Evolutionary conservation across 1,140 invertebrate species (phyloP).

Genomic region (Lamellibrachia luymesi): DNA sequence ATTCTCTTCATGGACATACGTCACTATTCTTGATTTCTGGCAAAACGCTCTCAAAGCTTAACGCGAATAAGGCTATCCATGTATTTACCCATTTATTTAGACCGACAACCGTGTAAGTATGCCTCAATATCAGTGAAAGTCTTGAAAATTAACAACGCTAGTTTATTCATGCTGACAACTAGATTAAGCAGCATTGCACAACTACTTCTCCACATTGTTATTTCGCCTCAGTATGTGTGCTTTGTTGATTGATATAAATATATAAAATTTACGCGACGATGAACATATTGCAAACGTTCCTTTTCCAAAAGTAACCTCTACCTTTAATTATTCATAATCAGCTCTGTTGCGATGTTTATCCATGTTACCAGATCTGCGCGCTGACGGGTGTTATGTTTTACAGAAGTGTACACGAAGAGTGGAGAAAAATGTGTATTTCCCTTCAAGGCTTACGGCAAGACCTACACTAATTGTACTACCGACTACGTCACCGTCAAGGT

Average conservation of each 20-base stretch:
- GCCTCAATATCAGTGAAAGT: neutral
- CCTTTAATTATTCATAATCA: no score
- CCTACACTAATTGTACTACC: neutral
- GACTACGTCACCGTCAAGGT: neutral
- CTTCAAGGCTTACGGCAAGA: neutral
- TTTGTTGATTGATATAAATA: no score
- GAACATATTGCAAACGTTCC: neutral
- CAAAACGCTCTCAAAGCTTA: neutral
- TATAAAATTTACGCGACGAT: neutral
- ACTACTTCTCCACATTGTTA: no score
- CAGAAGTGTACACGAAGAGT: neutral
- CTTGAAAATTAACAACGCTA: no score
- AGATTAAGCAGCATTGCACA: no score
- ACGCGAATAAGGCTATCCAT: neutral
- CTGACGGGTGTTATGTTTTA: no score
- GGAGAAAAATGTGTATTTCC: neutral
- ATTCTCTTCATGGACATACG: neutral
- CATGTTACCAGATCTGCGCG: no score
- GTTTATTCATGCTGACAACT: no score
- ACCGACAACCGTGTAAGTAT: neutral
- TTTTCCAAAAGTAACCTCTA: neutral
- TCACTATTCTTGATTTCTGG: neutral
- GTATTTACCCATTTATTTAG: neutral
- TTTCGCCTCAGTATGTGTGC: no score
- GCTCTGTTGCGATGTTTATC: no score